Base-by-base conservation (phyloP, 1,140 invertebrate species). In the Drosophila littoralis region DNA sequence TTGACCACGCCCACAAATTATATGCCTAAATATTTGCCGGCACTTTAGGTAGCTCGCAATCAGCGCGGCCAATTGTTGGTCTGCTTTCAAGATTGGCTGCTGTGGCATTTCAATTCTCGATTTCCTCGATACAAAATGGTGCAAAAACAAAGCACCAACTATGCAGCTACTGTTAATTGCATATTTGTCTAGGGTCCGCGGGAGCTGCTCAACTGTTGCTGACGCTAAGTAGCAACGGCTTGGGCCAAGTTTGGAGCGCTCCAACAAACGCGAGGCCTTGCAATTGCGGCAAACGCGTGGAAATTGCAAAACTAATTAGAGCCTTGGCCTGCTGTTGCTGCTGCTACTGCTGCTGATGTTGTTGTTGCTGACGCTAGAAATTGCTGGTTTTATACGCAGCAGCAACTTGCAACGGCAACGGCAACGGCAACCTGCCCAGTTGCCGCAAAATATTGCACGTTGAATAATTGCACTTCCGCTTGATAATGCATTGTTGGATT, bases 231-330 rank as follows among this genome's bases (percentile, higher is more conserved):
- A 84, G 80, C 84, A 70, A 84, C 80, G 80, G 80, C 65, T 46
- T 79, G 73, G 72, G 48, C 60, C 51, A 55, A 70, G 32, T 48
- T 64, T 33, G 35, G 48, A 48, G 45, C 22, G 36, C 15, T 12
- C 40, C 48, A 51, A 51, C 57, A 36, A 35, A 45, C 17, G 38
- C 7, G 50, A 60, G 60, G 54, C 35, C 51, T 59, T 54, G 58
- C 77, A 75, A 70, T 69, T 65, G 75, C 71, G 54, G 66, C 71
- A 68, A 86, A 81, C 83, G 80, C 80, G 84, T 89, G 75, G 80
- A 89, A 89, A 89, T 89, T 81, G 84, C 84, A 89, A 84, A 89
- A 89, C 84, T 89, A 89, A 89, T 89, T 89, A 89, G 84, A 89
- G 85, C 84, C 84, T 89, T 89, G 83, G 79, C 79, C 75, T 60